phyloP scores from a whole-genome alignment of 2,113 vertebrate genomes.

The Chaenocephalus aceratus region DNA sequence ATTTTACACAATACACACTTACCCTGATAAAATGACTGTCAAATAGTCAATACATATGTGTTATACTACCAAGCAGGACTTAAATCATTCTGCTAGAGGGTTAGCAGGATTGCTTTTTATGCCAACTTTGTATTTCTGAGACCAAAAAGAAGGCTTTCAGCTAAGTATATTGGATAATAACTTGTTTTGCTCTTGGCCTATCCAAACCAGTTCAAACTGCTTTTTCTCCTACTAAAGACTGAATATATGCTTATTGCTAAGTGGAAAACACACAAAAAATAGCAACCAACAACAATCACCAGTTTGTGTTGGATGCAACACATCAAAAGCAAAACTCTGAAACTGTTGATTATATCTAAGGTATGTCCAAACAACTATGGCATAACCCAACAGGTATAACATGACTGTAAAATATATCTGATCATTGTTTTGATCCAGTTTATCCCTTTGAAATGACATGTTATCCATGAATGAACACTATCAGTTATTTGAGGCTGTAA shows the following conservation, averaged over 20 bases:
- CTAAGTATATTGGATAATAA: background rate
- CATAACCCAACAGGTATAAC: background rate
- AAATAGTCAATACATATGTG: background rate
- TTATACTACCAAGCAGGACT: background rate
- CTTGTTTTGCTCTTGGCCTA: background rate
- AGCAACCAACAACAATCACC: background rate
- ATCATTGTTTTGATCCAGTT: background rate
- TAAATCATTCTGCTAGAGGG: background rate
- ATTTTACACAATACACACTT: background rate
- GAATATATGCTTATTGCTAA: background rate
- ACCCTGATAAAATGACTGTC: background rate
- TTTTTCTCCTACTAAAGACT: background rate
- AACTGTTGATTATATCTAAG: background rate
- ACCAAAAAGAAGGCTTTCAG: slow-evolving; percentile 1
- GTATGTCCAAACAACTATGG: too few species aligned
- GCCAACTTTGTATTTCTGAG: slow-evolving; percentile 10
- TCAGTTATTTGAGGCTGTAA: background rate
- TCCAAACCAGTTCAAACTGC: background rate
- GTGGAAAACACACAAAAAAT: background rate
- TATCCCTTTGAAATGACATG: background rate
- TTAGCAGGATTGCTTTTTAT: background rate
- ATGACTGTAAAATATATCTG: background rate
- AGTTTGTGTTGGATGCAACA: background rate
- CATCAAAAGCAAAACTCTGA: background rate
- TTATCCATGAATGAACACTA: background rate